These are phyloP conservation scores for Petrocephalus microphthalmus DNA, from an alignment of 2,113 vertebrate species.

Conservation along the genomic window DNA sequence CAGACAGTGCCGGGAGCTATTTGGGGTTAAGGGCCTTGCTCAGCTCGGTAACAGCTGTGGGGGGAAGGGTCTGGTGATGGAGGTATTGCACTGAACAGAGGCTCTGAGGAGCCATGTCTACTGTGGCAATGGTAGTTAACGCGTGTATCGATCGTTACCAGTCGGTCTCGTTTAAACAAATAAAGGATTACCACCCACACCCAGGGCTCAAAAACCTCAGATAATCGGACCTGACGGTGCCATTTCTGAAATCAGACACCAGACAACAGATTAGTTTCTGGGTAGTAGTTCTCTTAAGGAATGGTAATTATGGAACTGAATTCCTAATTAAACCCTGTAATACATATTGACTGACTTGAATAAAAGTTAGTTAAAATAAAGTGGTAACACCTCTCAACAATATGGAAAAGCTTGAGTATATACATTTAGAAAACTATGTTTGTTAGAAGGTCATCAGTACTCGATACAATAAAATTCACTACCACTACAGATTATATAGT, in stretches of 20 bases:
- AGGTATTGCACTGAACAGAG: background rate
- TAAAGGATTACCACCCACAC: background rate
- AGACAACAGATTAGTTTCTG: background rate
- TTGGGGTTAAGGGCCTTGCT: background rate
- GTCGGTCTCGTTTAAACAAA: background rate
- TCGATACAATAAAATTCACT: background rate
- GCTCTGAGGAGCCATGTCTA: background rate
- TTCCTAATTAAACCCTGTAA: background rate
- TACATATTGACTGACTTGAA: background rate
- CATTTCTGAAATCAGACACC: background rate
- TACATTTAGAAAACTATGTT: background rate
- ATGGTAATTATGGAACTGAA: background rate
- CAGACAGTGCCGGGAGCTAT: background rate
- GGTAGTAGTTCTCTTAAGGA: background rate
- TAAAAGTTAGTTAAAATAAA: background rate
- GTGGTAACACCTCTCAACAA: background rate
- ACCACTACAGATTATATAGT: no score
- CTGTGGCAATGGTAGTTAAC: background rate
- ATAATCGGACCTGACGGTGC: background rate
- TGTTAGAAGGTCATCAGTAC: background rate
- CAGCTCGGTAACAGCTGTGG: background rate
- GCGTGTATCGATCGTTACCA: background rate
- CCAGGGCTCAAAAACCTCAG: background rate
- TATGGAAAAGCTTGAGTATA: background rate
- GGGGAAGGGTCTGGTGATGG: background rate